Base-by-base conservation (phyloP, 1,140 invertebrate genomes). In the Euborellia annulipes region DNA sequence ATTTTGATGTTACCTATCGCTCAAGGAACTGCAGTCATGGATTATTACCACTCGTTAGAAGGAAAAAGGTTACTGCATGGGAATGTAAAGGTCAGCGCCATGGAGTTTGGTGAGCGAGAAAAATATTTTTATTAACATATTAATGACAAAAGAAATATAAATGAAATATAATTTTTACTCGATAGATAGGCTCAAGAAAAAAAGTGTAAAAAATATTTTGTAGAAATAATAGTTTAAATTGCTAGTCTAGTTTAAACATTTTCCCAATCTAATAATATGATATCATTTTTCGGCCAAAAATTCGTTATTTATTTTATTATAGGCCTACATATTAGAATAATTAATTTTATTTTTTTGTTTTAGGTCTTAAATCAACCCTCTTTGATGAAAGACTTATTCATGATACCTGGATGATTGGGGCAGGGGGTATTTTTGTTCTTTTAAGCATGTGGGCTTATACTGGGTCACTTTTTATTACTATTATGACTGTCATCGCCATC, bases 401-500 rank as follows among this genome's bases (percentile, higher is more conserved):
- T 36, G 92, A 96, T 62, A 79, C 79, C 2, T 75, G 80, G 65
- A 72, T 91, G 38, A 72, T 95, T 39, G 68, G 73, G 0, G 58
- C 82, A 30, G 87, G 87, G 38, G 81, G 76, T 16, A 52, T 75
- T 2, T 79, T 90, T 59, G 79, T 95, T 45, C 77, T 91, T 53
- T 44, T 86, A 18, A 81, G 82, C 55, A 81, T 96, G 56, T 93
- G 82, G 80, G 54, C 81, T 14, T 97, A 93, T 61, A 92, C 89
- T 4, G 73, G 76, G 39, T 96, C 91, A 16, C 59, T 91, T 30
- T 74, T 94, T 57, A 71, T 96, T 18, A 94, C 90, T 19, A 39
- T 85, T 6, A 78, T 89, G 63, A 83, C 90, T 16, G 78, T 90
- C 59, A 63, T 82, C 39, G 79, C 83, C 16, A 83, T 96, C 45